Conservation (phyloP, 2,797 vertebrate genomes). For the Hephaestus fuliginosus region DNA sequence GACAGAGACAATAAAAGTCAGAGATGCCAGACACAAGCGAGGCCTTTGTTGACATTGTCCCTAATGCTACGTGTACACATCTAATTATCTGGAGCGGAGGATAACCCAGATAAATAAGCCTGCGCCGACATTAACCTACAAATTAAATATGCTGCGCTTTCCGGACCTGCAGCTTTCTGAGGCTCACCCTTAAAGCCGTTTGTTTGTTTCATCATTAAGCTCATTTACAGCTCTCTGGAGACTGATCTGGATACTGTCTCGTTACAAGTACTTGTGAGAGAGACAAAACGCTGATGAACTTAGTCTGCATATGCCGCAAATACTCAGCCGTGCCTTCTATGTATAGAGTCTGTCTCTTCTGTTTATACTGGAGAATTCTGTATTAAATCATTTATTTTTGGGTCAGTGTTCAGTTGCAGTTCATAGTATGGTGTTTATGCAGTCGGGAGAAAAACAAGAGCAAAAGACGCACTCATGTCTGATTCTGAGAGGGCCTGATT, state of each 20-base stretch:
- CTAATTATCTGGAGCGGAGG: slow-evolving; percentile 69
- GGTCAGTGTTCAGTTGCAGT: not conserved
- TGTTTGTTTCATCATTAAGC: slow-evolving; percentile 82
- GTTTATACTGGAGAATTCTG: slow-evolving; percentile 15
- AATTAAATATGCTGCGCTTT: slow-evolving; percentile 77
- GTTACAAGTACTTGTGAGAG: slow-evolving; percentile 53
- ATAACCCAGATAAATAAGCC: slow-evolving; percentile 80
- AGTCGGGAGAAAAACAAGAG: not conserved
- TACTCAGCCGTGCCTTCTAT: slow-evolving; percentile 12
- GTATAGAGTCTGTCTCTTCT: not conserved
- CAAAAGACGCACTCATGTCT: no score
- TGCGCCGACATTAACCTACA: slow-evolving; percentile 77
- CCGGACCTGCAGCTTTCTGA: slow-evolving; percentile 71
- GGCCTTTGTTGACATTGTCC: slow-evolving; percentile 61
- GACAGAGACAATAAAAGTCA: slow-evolving; percentile 54
- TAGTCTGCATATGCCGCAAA: slow-evolving; percentile 2
- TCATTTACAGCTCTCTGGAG: slow-evolving; percentile 80
- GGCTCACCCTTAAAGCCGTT: slow-evolving; percentile 69
- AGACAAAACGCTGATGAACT: slow-evolving; percentile 50
- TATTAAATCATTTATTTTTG: not conserved
- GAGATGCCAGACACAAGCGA: slow-evolving; percentile 53
- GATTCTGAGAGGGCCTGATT: not conserved
- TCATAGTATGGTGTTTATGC: not conserved
- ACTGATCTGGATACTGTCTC: slow-evolving; percentile 60
- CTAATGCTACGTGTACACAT: slow-evolving; percentile 51